Base-by-base conservation (phyloP, 2,888 invertebrate species). In the Leptinotarsa juncta region DNA sequence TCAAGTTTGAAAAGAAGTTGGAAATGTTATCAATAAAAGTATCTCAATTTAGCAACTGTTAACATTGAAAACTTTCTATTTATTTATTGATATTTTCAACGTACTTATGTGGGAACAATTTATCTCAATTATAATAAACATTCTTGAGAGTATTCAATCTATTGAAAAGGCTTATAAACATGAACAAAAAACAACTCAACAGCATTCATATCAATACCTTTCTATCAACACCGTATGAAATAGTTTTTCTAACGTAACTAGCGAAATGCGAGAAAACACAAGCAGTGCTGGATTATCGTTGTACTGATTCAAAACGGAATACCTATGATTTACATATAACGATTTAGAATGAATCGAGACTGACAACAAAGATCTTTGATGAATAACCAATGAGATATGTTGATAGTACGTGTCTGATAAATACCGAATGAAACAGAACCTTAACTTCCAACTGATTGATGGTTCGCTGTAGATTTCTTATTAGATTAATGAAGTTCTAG, bases 261-360 rank as follows among this genome's bases (percentile, higher is more conserved):
- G 15, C 26, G 42, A 26, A 65, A n/a, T 12, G 10, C n/a, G 1
- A 50, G 50, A 60, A 66, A 72, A 71, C 69, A 72, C 26, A 23
- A 49, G 32, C 50, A 75, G 74, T 80, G 80, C 79, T 78, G 74
- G 76, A 77, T 42, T 42, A 42, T 79, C 76, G 68, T 68, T 69
- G 48, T 48, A 23, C 69, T 48, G 66, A 53, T 73, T 70, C 57
- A 48, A 53, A 77, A 73, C 71, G 70, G 75, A 72, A 79, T 79
- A 78, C 75, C 78, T 77, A 75, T 77, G 74, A 81, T 81, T 81
- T 82, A 80, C 80, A 81, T 79, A 79, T 67, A 75, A 51, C 51
- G 53, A 48, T 62, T 74, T 51, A 66, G 49, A 71, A 72, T 42
- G 75, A 69, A 79, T 78, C 51, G 72, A 74, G 73, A 75, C 75